Evolutionary conservation across 1,140 invertebrate genomes (phyloP).

Genomic region (Oedothorax gibbosus): DNA sequence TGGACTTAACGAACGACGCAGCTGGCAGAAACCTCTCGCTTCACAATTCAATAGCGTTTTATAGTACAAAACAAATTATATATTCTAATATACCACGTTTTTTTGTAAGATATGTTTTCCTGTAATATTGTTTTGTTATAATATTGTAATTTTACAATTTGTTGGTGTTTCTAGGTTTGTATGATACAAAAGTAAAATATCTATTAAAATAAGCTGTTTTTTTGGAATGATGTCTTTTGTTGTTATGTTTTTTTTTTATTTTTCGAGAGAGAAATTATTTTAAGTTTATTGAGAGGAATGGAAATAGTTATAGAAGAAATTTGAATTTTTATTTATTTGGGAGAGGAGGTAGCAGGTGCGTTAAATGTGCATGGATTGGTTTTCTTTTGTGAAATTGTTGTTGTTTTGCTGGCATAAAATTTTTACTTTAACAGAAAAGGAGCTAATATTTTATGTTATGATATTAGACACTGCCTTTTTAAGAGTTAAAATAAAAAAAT

Average conservation of each 20-base stretch:
- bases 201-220: slow-evolving; percentile 1
- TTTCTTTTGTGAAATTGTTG: slow-evolving; percentile 3
- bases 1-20: slow-evolving; percentile 26
- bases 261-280: not conserved
- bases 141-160: no score
- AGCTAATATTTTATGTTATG: no score
- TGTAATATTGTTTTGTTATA: no score
- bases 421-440: no score
- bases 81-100: no score
- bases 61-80: no score
- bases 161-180: slow-evolving; percentile 16
- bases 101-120: no score
- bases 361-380: slow-evolving; percentile 3
- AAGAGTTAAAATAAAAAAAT: no score
- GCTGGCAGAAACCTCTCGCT: slow-evolving; percentile 31
- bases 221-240: no score
- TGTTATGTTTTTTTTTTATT: not conserved
- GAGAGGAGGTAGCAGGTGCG: slow-evolving; percentile 9
- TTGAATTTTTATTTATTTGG: slow-evolving; percentile 23
- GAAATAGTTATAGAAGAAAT: slow-evolving; percentile 16
- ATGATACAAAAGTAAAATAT: not conserved
- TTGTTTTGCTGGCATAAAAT: not conserved
- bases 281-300: not conserved
- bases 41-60: slow-evolving; percentile 35
- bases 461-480: no score